phyloP scores from a whole-genome alignment of 2,888 invertebrate species.

The Tortrix viridana region DNA sequence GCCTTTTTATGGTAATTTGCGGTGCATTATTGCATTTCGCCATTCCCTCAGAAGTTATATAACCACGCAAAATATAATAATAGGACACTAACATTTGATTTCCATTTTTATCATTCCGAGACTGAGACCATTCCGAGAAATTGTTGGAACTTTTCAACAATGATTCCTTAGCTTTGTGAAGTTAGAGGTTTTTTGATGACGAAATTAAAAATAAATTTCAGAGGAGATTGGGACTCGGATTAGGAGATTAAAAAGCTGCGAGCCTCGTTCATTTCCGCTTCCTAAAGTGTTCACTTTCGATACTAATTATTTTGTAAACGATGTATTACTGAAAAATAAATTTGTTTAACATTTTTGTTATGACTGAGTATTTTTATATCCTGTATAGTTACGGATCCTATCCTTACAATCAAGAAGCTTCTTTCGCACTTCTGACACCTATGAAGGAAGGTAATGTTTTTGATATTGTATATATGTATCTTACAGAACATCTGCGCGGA shows the following conservation, averaged over 20 bases:
- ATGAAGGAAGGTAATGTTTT: too few relatives aligned
- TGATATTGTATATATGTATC: too few relatives aligned
- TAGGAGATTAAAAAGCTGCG: conserved; percentile 27
- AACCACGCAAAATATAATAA: conserved; percentile 3
- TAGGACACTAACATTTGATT: not conserved
- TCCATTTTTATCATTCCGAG: not conserved
- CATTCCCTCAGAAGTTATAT: not conserved
- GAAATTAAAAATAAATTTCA: conserved; percentile 34
- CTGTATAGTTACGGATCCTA: too few relatives aligned
- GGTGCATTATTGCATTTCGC: too few relatives aligned
- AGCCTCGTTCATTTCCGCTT: conserved; percentile 15
- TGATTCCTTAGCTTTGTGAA: conserved; percentile 20
- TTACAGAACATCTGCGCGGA: too few relatives aligned
- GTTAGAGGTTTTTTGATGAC: conserved; percentile 26
- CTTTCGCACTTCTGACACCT: too few relatives aligned
- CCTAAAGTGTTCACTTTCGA: conserved; percentile 11
- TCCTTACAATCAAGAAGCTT: too few relatives aligned
- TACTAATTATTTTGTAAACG: conserved; percentile 18
- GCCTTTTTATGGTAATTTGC: too few relatives aligned
- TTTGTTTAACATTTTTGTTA: too few relatives aligned
- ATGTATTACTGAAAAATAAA: too few relatives aligned
- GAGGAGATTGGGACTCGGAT: conserved; percentile 19
- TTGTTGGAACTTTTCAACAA: conserved; percentile 21
- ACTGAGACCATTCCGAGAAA: conserved; percentile 8
- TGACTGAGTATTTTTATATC: too few relatives aligned